Percentiles rank a stretch among this genome's conserved stretches.
These are phyloP conservation scores for Heliconius hortense DNA, from an alignment of 2,888 invertebrate species.

Conservation along the genomic window DNA sequence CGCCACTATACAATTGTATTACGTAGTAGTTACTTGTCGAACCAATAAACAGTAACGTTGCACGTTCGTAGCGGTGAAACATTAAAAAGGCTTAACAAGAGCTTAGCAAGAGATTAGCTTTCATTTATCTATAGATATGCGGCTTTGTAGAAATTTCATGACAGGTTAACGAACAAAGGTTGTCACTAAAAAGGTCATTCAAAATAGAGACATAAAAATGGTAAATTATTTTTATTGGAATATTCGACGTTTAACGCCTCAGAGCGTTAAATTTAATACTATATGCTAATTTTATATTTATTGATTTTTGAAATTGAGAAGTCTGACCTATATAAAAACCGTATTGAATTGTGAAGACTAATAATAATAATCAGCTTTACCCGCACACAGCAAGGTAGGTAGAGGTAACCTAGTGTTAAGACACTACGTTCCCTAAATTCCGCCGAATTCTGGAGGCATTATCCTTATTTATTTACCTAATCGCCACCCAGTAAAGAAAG, in stretches of 20 bases:
- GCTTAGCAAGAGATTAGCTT: slow-evolving; percentile 7
- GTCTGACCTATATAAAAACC: no score
- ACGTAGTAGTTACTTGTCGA: neutral
- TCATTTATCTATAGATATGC: slow-evolving; percentile 14
- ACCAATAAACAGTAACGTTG: neutral
- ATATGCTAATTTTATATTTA: neutral
- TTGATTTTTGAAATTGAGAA: neutral
- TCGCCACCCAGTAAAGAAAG: no score
- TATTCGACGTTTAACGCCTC: no score
- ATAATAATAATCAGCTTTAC: no score
- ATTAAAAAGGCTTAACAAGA: slow-evolving; percentile 17
- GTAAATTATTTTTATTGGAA: neutral
- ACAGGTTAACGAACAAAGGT: slow-evolving; percentile 11
- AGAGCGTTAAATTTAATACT: neutral
- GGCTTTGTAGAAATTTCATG: neutral
- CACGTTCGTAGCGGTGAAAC: slow-evolving; percentile 8
- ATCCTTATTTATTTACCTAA: no score
- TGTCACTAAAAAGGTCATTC: neutral
- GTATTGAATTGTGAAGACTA: no score
- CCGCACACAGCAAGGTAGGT: no score
- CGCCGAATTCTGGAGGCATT: no score
- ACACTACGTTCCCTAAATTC: no score
- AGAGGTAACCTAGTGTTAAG: no score
- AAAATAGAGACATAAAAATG: slow-evolving; percentile 2
- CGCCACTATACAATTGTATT: neutral